Evolutionary conservation across 2,797 vertebrate genomes (phyloP), one percentile per base, ranked within the genome.

Genomic region (Allobates femoralis): DNA sequence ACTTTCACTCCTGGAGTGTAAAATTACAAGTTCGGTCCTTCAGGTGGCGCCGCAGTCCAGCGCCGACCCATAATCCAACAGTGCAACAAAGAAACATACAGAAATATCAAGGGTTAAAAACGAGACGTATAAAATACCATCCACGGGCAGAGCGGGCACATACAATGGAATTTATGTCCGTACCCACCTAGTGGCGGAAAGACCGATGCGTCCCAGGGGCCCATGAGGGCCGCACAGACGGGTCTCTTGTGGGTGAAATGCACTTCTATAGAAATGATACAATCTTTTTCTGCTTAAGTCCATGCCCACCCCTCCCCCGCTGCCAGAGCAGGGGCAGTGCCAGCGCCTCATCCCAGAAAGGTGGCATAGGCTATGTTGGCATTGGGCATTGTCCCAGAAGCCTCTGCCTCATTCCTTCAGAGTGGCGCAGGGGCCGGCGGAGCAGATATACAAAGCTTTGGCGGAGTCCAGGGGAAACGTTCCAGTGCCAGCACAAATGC

Each of bases 1-100:
- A 81, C 79, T 66, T 73, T 84, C 82, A 84, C 82, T 84, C 82
- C 55, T 77, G 69, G 83, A 84, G 83, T 84, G 83, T 23, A 66
- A 37, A 64, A 66, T 32, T 26, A 62, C 34, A 37, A 23, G 21
- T 41, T 41, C 26, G n/a, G 0, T n/a, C 76, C 76, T 16, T 14
- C 53, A 11, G 14, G 41, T 15, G 1, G 50, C 19, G 71, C 37
- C 16, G 64, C 21, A 18, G 2, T 3, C 10, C 71, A 21, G 69
- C 55, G 23, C 34, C 79, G 18, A 71, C 75, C 86, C 86, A 73
- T 64, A 79, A 79, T 56, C 53, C 86, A 28, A 55, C 86, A 87
- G 86, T 84, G 86, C 86, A 87, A 87, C 75, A 84, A 41, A 60
- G 67, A 66, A 79, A 67, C 74, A 46, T 41, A 82, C 73, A 78